A percentile compares a stretch with the other conserved stretches of the same genome.
Conservation (phyloP, 2,113 vertebrate genomes). For the Eupsittula cactorum region DNA sequence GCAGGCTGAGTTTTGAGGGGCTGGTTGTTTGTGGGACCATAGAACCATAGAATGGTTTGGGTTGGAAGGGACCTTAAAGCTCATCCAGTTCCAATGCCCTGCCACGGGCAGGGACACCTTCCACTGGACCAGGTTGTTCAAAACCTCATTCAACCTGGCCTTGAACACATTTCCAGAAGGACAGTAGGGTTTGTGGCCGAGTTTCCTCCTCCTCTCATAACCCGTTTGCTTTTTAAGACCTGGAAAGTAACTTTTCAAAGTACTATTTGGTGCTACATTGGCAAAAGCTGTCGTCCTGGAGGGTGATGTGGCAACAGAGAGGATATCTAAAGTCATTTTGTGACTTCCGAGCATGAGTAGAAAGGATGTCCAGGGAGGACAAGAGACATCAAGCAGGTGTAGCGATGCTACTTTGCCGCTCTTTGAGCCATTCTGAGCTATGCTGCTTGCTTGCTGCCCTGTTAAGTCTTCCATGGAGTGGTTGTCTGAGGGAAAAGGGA, state of each 20-base stretch:
- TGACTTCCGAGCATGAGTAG: neutral
- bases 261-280: rapidly evolving
- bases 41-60: neutral
- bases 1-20: neutral
- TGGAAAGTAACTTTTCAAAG: neutral
- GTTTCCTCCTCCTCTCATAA: neutral
- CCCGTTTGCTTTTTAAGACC: neutral
- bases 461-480: neutral
- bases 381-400: neutral
- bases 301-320: too few relatives aligned
- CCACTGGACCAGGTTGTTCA: neutral
- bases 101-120: neutral
- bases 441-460: neutral
- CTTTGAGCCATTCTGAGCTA: neutral
- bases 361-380: neutral
- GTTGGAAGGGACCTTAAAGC: neutral
- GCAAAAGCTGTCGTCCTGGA: neutral
- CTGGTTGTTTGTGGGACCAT: neutral
- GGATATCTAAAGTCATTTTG: rapidly evolving
- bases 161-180: neutral
- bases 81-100: neutral
- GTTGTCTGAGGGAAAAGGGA: neutral
- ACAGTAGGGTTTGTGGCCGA: too few relatives aligned
- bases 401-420: neutral
- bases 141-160: neutral